Conservation (phyloP, 2,797 vertebrate genomes). For the Urosaurus nigricauda region DNA sequence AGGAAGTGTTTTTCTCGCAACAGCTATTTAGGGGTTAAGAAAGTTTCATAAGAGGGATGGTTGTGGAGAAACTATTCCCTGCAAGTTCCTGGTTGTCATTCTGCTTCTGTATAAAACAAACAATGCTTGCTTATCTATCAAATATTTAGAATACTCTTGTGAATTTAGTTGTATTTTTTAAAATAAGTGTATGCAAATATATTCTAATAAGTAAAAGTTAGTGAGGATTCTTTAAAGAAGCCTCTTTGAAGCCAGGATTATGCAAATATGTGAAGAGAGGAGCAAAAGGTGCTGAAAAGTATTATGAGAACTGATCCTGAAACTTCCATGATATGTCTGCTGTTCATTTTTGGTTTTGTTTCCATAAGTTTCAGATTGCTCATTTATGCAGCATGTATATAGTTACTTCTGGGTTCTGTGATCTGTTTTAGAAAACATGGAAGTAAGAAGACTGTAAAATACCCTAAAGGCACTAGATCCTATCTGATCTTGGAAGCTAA, state of each 20-base stretch:
- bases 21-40: slow-evolving; percentile 12
- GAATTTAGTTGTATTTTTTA: background rate
- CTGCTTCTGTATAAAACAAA: background rate
- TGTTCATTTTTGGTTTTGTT: background rate
- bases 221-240: background rate
- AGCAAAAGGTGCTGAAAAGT: slow-evolving; percentile 37
- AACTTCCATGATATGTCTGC: background rate
- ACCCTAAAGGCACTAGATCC: no score
- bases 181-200: background rate
- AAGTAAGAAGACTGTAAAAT: background rate
- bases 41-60: slow-evolving; percentile 12
- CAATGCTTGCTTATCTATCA: background rate
- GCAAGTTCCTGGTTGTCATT: background rate
- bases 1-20: slow-evolving; percentile 14
- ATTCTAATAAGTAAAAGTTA: background rate
- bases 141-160: slow-evolving; percentile 7
- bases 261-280: background rate
- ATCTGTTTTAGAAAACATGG: background rate
- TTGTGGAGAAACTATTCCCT: background rate
- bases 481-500: no score
- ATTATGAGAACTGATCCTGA: background rate
- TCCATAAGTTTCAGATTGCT: background rate
- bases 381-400: background rate
- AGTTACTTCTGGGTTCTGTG: background rate
- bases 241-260: background rate